Base-by-base conservation (phyloP, 1,140 invertebrate genomes). In the Pristionchus pacificus region DNA sequence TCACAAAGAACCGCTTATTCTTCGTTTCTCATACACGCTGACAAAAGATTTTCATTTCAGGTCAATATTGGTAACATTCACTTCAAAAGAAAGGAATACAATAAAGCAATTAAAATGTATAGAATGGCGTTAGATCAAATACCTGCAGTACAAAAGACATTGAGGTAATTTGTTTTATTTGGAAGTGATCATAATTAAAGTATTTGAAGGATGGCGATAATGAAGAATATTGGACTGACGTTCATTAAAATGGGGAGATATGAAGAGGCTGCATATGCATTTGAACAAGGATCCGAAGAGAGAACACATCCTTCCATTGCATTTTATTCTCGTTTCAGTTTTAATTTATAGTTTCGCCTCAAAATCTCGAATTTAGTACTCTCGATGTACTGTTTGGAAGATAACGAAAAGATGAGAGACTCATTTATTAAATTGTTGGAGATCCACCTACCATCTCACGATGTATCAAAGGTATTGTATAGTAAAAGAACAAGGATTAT, bases 61-160 rank as follows among this genome's bases (percentile, higher is more conserved):
- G 89, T 97, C 0, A 98, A 98, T 81, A 97, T 98, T 90, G 96
- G 94, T 1, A 98, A 98, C 84, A 95, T 98, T 82, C 94, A 96
- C 85, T 93, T 92, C 75, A 91, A 92, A 85, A 91, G 95, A 87
- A 92, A 92, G 32, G 92, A 97, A 80, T 93, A 91, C 79, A 89
- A 90, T 24, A 94, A 96, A 86, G 95, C 96, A 2, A 90, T 98
- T 60, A 99, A 99, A 87, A 91, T 96, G 87, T 97, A 97, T 83
- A 88, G 93, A 78, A 97, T 96, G 93, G 93, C 94, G 14, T 86
- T 97, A 57, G 95, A 98, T 86, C 94, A 95, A 85, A 91, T 95
- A 3, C 91, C 92, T 1, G 91, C 91, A 49, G 91, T 90, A 28
- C 91, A 96, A 80, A 95, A 93, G 83, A 91, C 93, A 85, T 86